Conservation (phyloP, 2,113 vertebrate species). For the Grantiella picta region DNA sequence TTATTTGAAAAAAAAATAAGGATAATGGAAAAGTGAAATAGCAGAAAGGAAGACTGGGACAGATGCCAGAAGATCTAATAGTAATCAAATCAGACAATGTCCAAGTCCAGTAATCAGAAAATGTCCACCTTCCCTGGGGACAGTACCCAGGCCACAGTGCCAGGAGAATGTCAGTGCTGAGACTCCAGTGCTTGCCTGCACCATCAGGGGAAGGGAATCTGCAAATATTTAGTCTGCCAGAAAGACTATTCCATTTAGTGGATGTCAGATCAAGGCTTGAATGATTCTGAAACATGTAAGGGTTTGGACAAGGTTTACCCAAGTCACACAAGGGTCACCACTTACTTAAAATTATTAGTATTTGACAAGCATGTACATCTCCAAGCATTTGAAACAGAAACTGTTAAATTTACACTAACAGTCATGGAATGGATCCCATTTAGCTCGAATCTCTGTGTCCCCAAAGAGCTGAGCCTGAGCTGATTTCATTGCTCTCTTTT, state of each 20-base stretch:
- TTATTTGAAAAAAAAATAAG: neutral
- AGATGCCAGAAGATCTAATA: neutral
- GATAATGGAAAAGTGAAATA: neutral
- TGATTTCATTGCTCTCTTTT: neutral
- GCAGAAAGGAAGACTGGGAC: neutral
- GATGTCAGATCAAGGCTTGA: constrained; percentile 43
- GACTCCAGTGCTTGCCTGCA: neutral
- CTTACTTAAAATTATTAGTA: constrained; percentile 30
- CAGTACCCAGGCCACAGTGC: neutral
- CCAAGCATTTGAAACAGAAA: neutral
- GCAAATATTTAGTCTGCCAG: constrained; percentile 65
- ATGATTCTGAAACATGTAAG: neutral
- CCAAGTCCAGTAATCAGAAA: neutral
- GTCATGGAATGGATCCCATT: neutral
- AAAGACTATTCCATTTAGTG: constrained; percentile 30
- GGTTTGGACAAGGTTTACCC: neutral
- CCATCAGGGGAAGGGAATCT: constrained; percentile 29
- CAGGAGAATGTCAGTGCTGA: constrained; percentile 37
- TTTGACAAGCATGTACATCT: constrained; percentile 20
- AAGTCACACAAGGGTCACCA: constrained; percentile 13
- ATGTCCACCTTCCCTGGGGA: neutral
- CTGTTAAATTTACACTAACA: neutral
- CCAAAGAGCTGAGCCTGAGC: neutral
- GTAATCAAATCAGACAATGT: constrained; percentile 33
- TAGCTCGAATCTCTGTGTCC: neutral